phyloP scores from a whole-genome alignment of 1,140 invertebrate genomes.

The Apis cerana region DNA sequence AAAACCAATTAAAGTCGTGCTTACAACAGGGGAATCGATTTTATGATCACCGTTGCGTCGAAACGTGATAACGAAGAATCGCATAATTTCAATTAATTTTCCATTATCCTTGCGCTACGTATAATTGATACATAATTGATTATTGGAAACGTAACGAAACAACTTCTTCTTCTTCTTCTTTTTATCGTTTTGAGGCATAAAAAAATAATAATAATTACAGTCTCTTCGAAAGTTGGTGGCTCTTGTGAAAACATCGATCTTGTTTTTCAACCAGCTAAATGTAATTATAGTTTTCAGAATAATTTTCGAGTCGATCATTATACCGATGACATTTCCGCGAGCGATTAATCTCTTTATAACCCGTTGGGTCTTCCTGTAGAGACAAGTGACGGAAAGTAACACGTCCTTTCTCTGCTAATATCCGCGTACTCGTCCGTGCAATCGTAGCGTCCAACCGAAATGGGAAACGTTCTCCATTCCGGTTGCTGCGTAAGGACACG shows the following conservation, averaged over 20 bases:
- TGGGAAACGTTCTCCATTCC: constrained; percentile 65
- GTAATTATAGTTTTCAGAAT: neutral
- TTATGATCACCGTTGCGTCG: constrained; percentile 14
- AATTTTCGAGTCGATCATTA: neutral
- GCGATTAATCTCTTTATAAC: neutral
- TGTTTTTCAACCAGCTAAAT: no score
- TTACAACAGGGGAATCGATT: constrained; percentile 27
- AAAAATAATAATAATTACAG: no score
- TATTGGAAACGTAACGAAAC: no score
- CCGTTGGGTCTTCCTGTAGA: constrained; percentile 2
- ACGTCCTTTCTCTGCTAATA: constrained; percentile 23
- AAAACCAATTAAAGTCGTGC: constrained; percentile 20
- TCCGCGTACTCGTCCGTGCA: constrained; percentile 27
- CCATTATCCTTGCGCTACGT: neutral
- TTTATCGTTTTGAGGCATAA: no score
- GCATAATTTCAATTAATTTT: constrained; percentile 28
- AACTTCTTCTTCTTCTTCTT: no score
- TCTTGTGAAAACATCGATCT: no score
- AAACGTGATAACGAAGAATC: constrained; percentile 25
- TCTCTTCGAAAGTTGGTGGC: no score
- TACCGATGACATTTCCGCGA: neutral
- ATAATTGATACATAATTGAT: no score
- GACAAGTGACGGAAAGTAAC: neutral
- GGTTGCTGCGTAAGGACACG: constrained; percentile 46
- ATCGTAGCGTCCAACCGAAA: constrained; percentile 63